A percentile compares a stretch with the other conserved stretches of the same genome.
phyloP scores from a whole-genome alignment of 2,113 vertebrate genomes.

The Poicephalus gulielmi region DNA sequence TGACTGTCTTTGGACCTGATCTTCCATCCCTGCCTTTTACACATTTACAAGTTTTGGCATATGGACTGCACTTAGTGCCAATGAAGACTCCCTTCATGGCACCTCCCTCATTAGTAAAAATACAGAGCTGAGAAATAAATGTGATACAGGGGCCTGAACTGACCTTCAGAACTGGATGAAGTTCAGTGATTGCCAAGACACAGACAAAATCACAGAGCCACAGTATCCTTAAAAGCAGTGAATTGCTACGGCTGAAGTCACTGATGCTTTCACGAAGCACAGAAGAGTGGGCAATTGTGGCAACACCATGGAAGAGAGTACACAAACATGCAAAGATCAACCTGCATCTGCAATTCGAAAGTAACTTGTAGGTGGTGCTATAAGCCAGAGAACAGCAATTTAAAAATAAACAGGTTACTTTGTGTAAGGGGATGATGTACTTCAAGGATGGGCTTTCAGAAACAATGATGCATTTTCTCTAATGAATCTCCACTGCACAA shows the following conservation, averaged over 20 bases:
- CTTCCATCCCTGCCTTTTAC: not conserved
- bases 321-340: not conserved
- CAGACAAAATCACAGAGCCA: not conserved
- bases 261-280: not conserved
- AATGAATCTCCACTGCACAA: not conserved
- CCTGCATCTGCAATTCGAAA: not conserved
- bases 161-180: not conserved
- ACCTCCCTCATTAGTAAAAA: not conserved
- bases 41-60: not conserved
- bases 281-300: not conserved
- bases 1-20: not conserved
- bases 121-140: not conserved
- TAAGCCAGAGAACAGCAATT: not conserved
- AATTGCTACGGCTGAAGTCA: not conserved
- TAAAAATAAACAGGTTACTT: not conserved
- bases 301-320: rapidly evolving
- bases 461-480: not conserved
- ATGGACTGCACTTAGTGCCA: not conserved
- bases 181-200: not conserved
- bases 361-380: not conserved
- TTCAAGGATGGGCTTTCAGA: not conserved
- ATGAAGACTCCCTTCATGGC: not conserved
- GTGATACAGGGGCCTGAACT: not conserved
- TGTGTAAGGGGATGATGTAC: not conserved
- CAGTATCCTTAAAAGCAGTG: not conserved